Percentiles rank a stretch among this genome's conserved stretches.
phyloP scores from a whole-genome alignment of 2,888 invertebrate genomes.

The Sturmia bella region DNA sequence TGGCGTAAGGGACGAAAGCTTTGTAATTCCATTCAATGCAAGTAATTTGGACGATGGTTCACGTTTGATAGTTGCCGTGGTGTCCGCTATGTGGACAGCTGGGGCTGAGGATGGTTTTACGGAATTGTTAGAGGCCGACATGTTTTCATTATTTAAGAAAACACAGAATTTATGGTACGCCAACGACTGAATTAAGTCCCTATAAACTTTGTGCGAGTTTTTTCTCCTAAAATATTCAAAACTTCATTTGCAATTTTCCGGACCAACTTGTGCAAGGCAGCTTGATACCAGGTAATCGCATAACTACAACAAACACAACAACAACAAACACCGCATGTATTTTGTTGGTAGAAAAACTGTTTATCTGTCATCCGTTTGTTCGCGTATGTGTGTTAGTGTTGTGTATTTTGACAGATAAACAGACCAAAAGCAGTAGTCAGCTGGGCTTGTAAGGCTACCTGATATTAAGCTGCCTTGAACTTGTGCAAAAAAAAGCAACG shows the following conservation, averaged over 20 bases:
- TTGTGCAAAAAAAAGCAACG: conserved; percentile 41
- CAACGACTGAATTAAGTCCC: neutral
- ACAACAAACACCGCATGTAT: too few species aligned
- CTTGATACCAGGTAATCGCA: too few species aligned
- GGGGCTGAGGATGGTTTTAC: conserved; percentile 25
- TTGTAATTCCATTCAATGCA: conserved; percentile 65
- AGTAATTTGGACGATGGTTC: conserved; percentile 45
- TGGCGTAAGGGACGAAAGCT: conserved; percentile 83
- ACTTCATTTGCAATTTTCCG: neutral
- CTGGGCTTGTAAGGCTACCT: too few species aligned
- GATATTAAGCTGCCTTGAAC: too few species aligned
- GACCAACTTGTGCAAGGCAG: neutral
- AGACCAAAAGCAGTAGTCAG: too few species aligned
- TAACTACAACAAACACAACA: too few species aligned
- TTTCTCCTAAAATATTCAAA: neutral
- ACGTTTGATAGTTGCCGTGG: conserved; percentile 56
- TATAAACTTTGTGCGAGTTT: neutral
- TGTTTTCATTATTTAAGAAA: conserved; percentile 59
- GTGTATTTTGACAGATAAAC: too few species aligned
- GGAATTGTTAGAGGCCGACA: conserved; percentile 54
- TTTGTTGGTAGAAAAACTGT: too few species aligned
- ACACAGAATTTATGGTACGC: conserved; percentile 5
- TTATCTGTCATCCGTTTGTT: too few species aligned
- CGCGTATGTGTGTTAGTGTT: too few species aligned
- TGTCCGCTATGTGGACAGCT: conserved; percentile 28